phyloP scores from a whole-genome alignment of 2,888 invertebrate genomes.

The Orchesella flavescens region DNA sequence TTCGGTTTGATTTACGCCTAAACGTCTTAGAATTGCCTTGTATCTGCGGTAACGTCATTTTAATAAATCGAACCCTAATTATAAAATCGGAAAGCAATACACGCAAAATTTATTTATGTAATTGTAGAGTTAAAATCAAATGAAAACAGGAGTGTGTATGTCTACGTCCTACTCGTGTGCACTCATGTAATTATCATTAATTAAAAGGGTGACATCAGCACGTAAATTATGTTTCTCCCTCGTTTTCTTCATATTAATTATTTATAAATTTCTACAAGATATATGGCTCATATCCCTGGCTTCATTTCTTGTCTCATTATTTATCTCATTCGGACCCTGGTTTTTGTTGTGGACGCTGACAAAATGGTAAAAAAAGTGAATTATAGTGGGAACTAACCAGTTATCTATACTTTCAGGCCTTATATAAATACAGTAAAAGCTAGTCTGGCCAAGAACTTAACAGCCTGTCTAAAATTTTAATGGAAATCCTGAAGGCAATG shows the following conservation, averaged over 20 bases:
- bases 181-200: slow-evolving; percentile 21
- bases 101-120: too few species aligned
- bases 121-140: too few species aligned
- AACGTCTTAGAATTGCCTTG: too few species aligned
- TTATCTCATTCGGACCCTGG: slow-evolving; percentile 17
- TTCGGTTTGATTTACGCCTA: too few species aligned
- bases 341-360: background rate
- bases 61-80: too few species aligned
- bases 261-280: background rate
- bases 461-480: slow-evolving; percentile 18
- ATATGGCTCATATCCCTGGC: background rate
- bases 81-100: too few species aligned
- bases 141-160: too few species aligned
- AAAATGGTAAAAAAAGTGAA: slow-evolving; percentile 33
- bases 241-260: background rate
- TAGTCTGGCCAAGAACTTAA: slow-evolving; percentile 10
- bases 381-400: slow-evolving; percentile 21
- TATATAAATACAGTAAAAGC: background rate
- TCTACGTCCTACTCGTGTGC: too few species aligned
- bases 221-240: slow-evolving; percentile 13
- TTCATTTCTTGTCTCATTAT: slow-evolving; percentile 16
- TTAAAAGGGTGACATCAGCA: slow-evolving; percentile 41
- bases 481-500: slow-evolving; percentile 43
- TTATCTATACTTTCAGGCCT: slow-evolving; percentile 26
- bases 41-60: too few species aligned